A percentile compares a stretch with the other conserved stretches of the same genome.
Evolutionary conservation across 2,797 vertebrate species (phyloP).

Genomic region (Nasua narica): DNA sequence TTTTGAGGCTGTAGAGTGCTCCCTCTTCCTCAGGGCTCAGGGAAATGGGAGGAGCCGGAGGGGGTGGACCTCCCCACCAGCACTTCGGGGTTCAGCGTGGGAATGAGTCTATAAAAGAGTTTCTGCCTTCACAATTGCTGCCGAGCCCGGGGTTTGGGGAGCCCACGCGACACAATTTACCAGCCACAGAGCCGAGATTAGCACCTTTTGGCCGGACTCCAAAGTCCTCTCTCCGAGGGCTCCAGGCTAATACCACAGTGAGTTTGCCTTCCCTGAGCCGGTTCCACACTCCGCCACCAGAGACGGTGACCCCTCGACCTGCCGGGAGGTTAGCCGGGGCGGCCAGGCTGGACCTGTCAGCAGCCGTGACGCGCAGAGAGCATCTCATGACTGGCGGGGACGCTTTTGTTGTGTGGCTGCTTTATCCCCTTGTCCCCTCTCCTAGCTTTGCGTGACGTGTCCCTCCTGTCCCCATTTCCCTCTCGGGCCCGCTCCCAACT

Average conservation of each 20-base stretch:
- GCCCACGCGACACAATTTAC: background rate
- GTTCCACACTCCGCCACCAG: background rate
- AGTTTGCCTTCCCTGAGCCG: background rate
- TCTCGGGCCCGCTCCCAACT: background rate
- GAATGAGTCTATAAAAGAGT: background rate
- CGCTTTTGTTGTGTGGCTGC: background rate
- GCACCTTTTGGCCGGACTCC: background rate
- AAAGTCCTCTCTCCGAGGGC: background rate
- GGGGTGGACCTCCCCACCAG: too few relatives aligned
- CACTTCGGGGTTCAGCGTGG: background rate
- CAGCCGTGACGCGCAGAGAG: accelerated
- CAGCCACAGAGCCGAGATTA: background rate
- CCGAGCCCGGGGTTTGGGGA: background rate
- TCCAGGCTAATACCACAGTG: background rate
- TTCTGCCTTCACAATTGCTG: background rate
- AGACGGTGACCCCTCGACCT: background rate
- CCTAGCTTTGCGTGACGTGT: background rate
- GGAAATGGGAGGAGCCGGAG: background rate
- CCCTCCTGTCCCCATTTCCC: background rate
- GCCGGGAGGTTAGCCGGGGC: background rate
- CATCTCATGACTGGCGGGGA: too few relatives aligned
- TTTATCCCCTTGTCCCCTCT: accelerated
- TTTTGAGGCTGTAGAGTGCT: background rate
- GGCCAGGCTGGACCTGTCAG: background rate
- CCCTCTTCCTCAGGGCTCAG: background rate